phyloP scores from a whole-genome alignment of 2,797 vertebrate genomes.

The Ptychobarbus kaznakovi region DNA sequence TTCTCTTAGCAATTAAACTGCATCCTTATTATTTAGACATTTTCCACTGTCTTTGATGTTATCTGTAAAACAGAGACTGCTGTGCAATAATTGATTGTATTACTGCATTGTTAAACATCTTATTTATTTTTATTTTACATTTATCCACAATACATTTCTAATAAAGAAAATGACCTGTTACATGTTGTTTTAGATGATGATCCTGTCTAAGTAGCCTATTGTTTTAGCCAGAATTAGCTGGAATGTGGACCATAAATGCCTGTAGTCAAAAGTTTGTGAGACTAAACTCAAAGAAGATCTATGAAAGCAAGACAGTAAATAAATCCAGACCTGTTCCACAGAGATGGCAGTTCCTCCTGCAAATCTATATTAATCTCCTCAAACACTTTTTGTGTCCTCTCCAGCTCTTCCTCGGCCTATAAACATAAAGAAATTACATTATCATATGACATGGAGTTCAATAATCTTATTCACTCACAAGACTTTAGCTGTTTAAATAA shows the following conservation, averaged over 20 bases:
- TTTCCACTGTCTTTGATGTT: background rate
- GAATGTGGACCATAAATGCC: background rate
- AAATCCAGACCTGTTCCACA: slow-evolving; percentile 92
- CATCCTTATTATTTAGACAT: background rate
- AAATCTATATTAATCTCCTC: slow-evolving; percentile 97
- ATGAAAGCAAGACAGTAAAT: background rate
- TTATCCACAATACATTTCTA: background rate
- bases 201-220: background rate
- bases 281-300: background rate
- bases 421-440: background rate
- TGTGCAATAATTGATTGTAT: background rate
- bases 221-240: background rate
- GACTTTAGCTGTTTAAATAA: background rate
- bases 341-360: slow-evolving; percentile 95
- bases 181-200: background rate
- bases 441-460: background rate
- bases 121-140: background rate
- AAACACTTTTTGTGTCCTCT: slow-evolving; percentile 98
- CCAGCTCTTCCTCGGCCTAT: slow-evolving; percentile 95
- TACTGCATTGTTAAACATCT: background rate
- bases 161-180: background rate
- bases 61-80: background rate
- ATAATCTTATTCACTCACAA: background rate
- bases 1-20: background rate
- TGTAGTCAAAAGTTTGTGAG: slow-evolving; percentile 26